phyloP scores from a whole-genome alignment of 2,888 invertebrate species.

The Chymomyza procnemis region DNA sequence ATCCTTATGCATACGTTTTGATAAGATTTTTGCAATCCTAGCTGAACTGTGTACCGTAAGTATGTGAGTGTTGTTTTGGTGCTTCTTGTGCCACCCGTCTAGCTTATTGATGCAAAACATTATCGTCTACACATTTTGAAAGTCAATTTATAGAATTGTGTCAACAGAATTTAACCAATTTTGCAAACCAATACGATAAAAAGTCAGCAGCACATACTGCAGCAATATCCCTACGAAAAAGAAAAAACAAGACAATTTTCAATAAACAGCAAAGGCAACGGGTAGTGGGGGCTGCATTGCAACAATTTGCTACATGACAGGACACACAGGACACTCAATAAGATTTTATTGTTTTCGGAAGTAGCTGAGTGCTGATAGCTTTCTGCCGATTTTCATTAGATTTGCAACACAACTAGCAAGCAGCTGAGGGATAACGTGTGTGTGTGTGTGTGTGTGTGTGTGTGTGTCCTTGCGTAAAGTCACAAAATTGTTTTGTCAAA shows the following conservation, averaged over 20 bases:
- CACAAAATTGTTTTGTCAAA: conserved; percentile 72
- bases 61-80: neutral
- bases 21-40: neutral
- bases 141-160: conserved; percentile 69
- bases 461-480: conserved; percentile 48
- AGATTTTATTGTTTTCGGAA: conserved; percentile 56
- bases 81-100: too few relatives aligned
- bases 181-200: conserved; percentile 62
- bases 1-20: neutral
- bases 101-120: conserved; percentile 25
- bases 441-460: neutral
- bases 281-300: neutral
- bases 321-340: conserved; percentile 55
- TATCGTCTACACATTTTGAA: conserved; percentile 52
- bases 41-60: neutral
- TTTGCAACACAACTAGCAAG: conserved; percentile 42
- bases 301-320: conserved; percentile 33
- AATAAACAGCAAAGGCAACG: conserved; percentile 40
- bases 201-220: neutral
- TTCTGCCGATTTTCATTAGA: conserved; percentile 57
- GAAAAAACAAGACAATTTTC: conserved; percentile 65
- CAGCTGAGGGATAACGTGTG: neutral
- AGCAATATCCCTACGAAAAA: conserved; percentile 13
- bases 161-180: conserved; percentile 68
- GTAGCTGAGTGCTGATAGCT: neutral